A percentile compares a stretch with the other conserved stretches of the same genome.
Evolutionary conservation across 2,888 invertebrate genomes (phyloP).

Genomic region (Protophormia terraenovae): DNA sequence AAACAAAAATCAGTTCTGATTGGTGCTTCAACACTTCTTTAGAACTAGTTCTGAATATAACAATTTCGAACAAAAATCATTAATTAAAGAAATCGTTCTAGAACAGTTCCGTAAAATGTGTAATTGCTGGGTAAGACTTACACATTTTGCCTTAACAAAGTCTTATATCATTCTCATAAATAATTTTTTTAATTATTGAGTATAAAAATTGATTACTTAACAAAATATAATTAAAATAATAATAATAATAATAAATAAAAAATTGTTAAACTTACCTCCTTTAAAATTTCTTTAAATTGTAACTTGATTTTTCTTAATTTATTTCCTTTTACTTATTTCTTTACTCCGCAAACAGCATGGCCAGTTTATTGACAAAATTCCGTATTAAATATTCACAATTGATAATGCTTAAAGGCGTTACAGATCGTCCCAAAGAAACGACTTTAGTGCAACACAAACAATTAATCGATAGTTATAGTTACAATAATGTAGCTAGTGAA

Average conservation of each 20-base stretch:
- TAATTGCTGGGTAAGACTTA: too few relatives aligned
- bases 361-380: constrained; percentile 94
- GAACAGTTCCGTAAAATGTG: too few relatives aligned
- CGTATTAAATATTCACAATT: constrained; percentile 96
- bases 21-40: too few relatives aligned
- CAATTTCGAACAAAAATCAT: too few relatives aligned
- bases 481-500: constrained; percentile 72
- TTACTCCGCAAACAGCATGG: constrained; percentile 87
- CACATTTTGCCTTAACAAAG: too few relatives aligned
- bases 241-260: too few relatives aligned
- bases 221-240: too few relatives aligned
- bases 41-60: too few relatives aligned
- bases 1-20: too few relatives aligned
- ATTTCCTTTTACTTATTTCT: constrained; percentile 39
- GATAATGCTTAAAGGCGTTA: constrained; percentile 94
- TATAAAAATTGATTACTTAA: background rate
- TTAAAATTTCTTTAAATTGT: background rate
- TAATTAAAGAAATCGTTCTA: too few relatives aligned
- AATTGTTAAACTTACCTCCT: background rate
- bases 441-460: constrained; percentile 89
- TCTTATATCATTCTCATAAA: too few relatives aligned
- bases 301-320: constrained; percentile 6
- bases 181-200: background rate
- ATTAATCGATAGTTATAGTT: constrained; percentile 86
- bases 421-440: constrained; percentile 89